Evolutionary conservation across 2,113 vertebrate genomes (phyloP), one percentile per base, ranked within the genome.

Genomic region (Corythornis madagascariensis): DNA sequence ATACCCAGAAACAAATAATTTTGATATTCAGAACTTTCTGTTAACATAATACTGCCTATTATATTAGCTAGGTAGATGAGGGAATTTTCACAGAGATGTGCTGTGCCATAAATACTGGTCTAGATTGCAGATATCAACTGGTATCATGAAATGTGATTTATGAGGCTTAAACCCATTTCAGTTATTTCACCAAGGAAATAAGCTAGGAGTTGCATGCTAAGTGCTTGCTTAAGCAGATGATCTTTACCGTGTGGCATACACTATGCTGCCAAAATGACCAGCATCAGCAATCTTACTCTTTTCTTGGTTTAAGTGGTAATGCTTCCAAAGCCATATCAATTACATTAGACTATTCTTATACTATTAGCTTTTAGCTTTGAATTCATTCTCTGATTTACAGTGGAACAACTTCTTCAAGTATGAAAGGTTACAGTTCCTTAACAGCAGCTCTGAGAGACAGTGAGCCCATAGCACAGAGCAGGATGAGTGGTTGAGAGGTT

Each of bases 371-470:
- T 82, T 66, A 60, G 9, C 7, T 76, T 72, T 64, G 52, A 80
- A 56, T 76, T 59, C 5, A 31, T 4, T n/a, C 10, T 33, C 48
- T 83, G 59, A 56, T 50, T 80, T 69, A 47, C 10, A 64, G 60
- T 47, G 25, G 77, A 87, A 38, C 10, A 59, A 17, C 2, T 78
- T 33, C 21, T 48, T 19, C 8, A 52, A 14, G 4, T 26, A 20
- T 7, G 16, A 59, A 86, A 72, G 50, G 9, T 21, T 83, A 10
- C 5, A 59, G 7, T 47, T 73, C n/a, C 69, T 47, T 70, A 65
- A 53, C 9, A 0, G 1, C 2, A 66, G 22, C 17, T 84, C 80
- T 1, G 1, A 76, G 53, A 56, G 10, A 16, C 20, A 13, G 19
- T 67, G 43, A 60, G 10, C 59, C 25, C 10, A 11, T 5, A 2